These are phyloP conservation scores for Nannoperca obscura DNA, from an alignment of 2,797 vertebrate genomes.

Conservation along the genomic window DNA sequence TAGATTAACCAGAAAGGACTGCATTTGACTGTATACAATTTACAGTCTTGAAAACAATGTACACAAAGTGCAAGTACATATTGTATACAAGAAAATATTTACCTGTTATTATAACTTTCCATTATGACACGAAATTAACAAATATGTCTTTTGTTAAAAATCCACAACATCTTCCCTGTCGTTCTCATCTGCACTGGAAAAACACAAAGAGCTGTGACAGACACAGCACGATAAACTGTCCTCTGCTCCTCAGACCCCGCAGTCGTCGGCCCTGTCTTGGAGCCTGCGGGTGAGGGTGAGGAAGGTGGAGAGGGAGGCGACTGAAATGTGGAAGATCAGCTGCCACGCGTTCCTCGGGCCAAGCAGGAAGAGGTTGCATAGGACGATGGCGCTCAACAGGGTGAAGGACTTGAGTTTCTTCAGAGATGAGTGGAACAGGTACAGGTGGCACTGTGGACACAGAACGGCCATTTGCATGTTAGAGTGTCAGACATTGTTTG, in stretches of 20 bases:
- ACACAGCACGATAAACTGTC: conserved; percentile 4
- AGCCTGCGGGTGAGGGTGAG: conserved; percentile 90
- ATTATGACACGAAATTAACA: not conserved
- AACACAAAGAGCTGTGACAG: not conserved
- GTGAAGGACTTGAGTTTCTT: conserved; percentile 88
- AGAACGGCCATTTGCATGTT: not conserved
- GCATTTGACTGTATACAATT: conserved; percentile 9
- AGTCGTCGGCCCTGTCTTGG: conserved; percentile 88
- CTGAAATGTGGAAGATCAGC: conserved; percentile 92
- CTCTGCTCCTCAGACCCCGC: conserved; percentile 86
- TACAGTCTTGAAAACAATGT: conserved; percentile 40
- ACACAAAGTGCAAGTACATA: conserved; percentile 62
- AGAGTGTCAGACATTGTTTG: not conserved
- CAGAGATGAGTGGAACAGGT: conserved; percentile 91
- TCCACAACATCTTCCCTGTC: conserved; percentile 10
- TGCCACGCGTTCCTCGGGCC: conserved; percentile 93
- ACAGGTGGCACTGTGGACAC: conserved; percentile 91
- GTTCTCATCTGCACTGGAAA: conserved; percentile 37
- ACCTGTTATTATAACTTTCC: conserved; percentile 12
- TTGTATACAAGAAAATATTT: conserved; percentile 26
- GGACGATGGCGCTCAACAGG: conserved; percentile 84
- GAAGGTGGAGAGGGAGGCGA: conserved; percentile 89
- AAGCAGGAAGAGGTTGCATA: conserved; percentile 91
- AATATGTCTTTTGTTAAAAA: conserved; percentile 35
- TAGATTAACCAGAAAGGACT: conserved; percentile 9